Base-by-base conservation (phyloP, 1,140 invertebrate genomes). In the Laupala kohalensis region DNA sequence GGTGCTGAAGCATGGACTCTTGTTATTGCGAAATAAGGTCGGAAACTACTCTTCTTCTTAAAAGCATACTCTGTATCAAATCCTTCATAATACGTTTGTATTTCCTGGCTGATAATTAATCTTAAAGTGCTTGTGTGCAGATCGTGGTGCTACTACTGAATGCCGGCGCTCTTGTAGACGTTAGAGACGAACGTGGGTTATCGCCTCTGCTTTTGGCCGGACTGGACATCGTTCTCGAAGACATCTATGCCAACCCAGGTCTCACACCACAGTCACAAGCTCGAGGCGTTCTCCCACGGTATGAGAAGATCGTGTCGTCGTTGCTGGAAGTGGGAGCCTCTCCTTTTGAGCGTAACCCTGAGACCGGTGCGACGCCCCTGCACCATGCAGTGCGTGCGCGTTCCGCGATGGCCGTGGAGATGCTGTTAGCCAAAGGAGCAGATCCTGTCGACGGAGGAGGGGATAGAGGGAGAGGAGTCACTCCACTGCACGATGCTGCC, bases 401-500 rank as follows among this genome's bases (percentile, higher is more conserved):
- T 6, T 81, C 83, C 53, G 73, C 77, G 3, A 78, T 78, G 13
- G 82, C 82, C 73, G 79, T 81, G 6, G 77, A 80, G 66, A 76
- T 76, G 29, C 76, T 84, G 15, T 71, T 86, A 23, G 73, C 77
- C 4, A 77, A 80, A 26, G 82, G 83, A 28, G 82, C 82, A 25
- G 78, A 75, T n/a, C 74, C 79, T 74, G 67, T 24, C 23, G 67
- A 5, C n/a, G 27, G 3, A 4, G 28, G 15, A 19, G 12, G 4
- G 9, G 27, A 4, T 6, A n/a, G 27, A 9, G 23, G 19, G 5
- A 27, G 29, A 27, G 67, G 80, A 63, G 76, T 78, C 9, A 83
- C 84, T 23, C 80, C 82, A 25, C 74, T 84, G 69, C 83, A 84
- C 73, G 77, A 80, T 73, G 82, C 80, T 27, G 82, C 83, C 70